Evolutionary conservation across 2,888 invertebrate genomes (phyloP).

Genomic region (Sinotaia quadrata): DNA sequence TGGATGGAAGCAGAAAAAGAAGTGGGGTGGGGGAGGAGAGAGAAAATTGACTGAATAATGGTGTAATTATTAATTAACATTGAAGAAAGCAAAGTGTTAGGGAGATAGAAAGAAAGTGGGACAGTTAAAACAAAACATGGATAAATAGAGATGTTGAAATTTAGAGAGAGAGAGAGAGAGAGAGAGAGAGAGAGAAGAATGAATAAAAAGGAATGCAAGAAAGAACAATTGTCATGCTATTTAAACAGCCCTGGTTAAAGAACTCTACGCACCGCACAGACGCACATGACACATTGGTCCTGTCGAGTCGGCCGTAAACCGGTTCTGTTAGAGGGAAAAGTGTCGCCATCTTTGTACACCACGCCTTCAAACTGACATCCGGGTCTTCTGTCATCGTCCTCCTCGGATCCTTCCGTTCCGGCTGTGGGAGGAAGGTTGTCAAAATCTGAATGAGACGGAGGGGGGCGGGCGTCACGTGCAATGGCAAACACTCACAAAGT

Average conservation of each 20-base stretch:
- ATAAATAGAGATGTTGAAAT: too few relatives aligned
- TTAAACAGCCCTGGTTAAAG: background rate
- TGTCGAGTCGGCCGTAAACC: slow-evolving; percentile 64
- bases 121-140: too few relatives aligned
- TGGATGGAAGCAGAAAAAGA: too few relatives aligned
- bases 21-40: too few relatives aligned
- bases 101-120: too few relatives aligned
- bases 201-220: too few relatives aligned
- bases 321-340: slow-evolving; percentile 71
- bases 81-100: too few relatives aligned
- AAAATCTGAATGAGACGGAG: slow-evolving; percentile 61
- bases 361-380: slow-evolving; percentile 68
- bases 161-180: too few relatives aligned
- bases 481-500: slow-evolving; percentile 6
- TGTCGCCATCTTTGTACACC: slow-evolving; percentile 69
- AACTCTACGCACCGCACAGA: slow-evolving; percentile 68
- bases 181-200: too few relatives aligned
- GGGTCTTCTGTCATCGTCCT: slow-evolving; percentile 37
- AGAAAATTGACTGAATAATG: too few relatives aligned
- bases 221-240: too few relatives aligned
- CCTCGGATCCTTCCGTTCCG: slow-evolving; percentile 42
- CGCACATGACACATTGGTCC: slow-evolving; percentile 73
- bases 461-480: slow-evolving; percentile 14
- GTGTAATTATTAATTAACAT: too few relatives aligned
- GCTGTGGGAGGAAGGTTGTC: slow-evolving; percentile 68